Conservation (phyloP, 2,888 invertebrate species). For the Lottia gigantea region DNA sequence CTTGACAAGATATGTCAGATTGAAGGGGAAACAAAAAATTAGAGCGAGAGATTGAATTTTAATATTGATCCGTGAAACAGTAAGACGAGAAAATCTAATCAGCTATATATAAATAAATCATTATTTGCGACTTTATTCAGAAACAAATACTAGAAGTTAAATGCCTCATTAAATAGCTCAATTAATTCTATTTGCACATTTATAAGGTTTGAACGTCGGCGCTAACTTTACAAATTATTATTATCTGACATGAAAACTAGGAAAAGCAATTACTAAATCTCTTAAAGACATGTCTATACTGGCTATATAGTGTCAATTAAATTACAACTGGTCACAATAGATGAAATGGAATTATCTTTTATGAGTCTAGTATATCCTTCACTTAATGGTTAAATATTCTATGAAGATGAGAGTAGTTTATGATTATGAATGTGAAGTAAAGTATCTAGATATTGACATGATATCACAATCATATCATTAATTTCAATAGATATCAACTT, state of each 20-base stretch:
- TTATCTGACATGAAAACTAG: constrained; percentile 6
- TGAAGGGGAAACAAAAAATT: background rate
- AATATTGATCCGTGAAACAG: background rate
- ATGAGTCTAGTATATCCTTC: background rate
- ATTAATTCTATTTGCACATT: background rate
- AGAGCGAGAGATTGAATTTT: background rate
- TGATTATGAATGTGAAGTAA: background rate
- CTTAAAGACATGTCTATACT: constrained; percentile 1
- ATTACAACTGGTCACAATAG: background rate
- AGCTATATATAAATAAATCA: constrained; percentile 8
- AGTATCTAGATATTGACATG: background rate
- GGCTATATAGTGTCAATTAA: background rate
- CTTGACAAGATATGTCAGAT: background rate
- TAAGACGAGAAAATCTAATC: constrained; percentile 6
- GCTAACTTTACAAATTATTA: background rate
- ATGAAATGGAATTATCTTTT: background rate
- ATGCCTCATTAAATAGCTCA: background rate
- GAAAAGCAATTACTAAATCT: constrained; percentile 7
- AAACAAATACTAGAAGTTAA: background rate
- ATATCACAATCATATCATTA: background rate
- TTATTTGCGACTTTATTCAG: background rate
- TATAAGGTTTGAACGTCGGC: background rate
- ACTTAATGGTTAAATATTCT: background rate
- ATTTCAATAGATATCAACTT: background rate
- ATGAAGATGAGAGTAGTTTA: background rate